Evolutionary conservation across 2,888 invertebrate species (phyloP), one percentile per base, ranked within the genome.

Genomic region (Caradrina kadenii): DNA sequence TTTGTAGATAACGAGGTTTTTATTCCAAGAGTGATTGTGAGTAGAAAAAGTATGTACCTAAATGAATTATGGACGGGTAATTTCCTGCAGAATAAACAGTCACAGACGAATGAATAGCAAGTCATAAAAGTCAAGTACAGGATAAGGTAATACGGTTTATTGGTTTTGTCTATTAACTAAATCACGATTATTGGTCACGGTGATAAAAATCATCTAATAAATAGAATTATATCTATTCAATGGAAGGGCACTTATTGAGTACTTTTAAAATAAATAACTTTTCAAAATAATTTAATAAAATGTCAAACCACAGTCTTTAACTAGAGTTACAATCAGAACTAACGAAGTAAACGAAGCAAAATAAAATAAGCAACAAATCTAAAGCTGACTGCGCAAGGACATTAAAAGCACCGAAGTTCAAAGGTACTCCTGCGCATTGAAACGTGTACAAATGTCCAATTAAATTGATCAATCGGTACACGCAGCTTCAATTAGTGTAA

Each of bases 361-460:
- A 75, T 63, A 65, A 79, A 69, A 65, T 63, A 55, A 63, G 42
- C 17, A 66, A 55, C 48, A 49, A 49, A 77, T 78, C 58, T 58
- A 54, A 49, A 63, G 59, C 52, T 52, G 45, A 52, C 45, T 52
- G 22, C 60, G 62, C 75, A 76, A 78, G 76, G 78, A 78, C 79
- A 79, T 75, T 63, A 70, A 77, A 70, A 73, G 61, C 45, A 63
- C 63, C 65, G 78, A 65, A 66, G 79, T 79, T 80, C 80, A 81
- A 82, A 77, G 76, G 76, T 79, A 75, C 65, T 69, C 63, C 22
- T 49, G 76, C 73, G 55, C 67, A 67, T 55, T 49, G 58, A 60
- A 77, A 82, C 84, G 84, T 85, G 79, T 82, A 89, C 80, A 81
- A 86, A 86, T 83, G 83, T 79, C 85, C 88, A 88, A 89, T 89